phyloP scores from a whole-genome alignment of 2,113 vertebrate species.

The human (Homo sapiens) region DNA sequence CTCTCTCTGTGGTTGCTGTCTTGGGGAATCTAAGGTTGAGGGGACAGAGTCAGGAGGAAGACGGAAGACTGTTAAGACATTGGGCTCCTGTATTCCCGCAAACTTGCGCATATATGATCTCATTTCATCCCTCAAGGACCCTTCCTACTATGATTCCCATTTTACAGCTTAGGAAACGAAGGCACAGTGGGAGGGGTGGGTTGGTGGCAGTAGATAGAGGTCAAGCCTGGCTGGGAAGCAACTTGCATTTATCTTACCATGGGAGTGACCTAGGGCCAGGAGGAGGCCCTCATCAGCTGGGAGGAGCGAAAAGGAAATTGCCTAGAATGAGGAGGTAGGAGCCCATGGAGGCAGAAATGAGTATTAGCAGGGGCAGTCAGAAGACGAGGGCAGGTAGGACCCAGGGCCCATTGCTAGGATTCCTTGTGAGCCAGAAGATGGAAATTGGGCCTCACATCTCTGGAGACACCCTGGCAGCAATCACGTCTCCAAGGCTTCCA shows the following conservation, averaged over 20 bases:
- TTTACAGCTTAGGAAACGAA: not conserved
- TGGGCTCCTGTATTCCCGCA: rapidly evolving
- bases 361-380: not conserved
- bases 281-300: not conserved
- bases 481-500: not conserved
- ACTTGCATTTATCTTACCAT: not conserved
- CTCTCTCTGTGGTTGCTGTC: not conserved
- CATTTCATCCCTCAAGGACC: not conserved
- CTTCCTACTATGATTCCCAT: not conserved
- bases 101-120: not conserved
- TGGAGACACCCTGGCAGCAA: not conserved
- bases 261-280: not conserved
- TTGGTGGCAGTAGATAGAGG: not conserved
- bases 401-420: not conserved
- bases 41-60: too few species aligned
- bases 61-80: not conserved
- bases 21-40: not conserved
- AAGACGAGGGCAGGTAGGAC: not conserved
- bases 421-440: not conserved
- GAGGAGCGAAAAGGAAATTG: not conserved
- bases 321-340: not conserved
- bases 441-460: not conserved
- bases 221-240: not conserved
- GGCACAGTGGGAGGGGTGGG: not conserved
- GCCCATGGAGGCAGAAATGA: not conserved